Evolutionary conservation across 53 echinoderm and acorn worm species (phyloP), one percentile per base, ranked within the genome.

Genomic region (Antedon mediterranea): DNA sequence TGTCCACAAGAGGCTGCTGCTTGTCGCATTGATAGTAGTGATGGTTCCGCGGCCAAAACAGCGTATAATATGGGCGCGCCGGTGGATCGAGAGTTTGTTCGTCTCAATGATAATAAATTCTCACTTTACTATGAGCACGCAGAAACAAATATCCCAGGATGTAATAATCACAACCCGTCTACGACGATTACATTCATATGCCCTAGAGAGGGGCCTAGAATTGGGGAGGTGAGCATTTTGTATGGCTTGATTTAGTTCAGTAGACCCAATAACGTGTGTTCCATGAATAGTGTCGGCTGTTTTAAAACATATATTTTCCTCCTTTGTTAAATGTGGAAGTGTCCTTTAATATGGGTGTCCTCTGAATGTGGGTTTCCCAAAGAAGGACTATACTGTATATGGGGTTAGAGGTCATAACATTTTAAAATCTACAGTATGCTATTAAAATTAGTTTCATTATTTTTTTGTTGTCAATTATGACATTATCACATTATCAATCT

Each of bases 181-280:
- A 84, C 87, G 13, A 97, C 84, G 27, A 85, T 97, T 72, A 79
- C 81, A 32, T 97, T 97, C 79, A 84, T 89, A 6, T 97, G 97
- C 75, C 97, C 97, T 0, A 71, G 86, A 76, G 97, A 92, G 34
- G 86, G 81, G 9, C 92, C 89, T 23, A 73, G 91, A 34, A 80
- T 83, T 28, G 79, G 84, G 34, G 90, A 83, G 82, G 97, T 97
- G 82, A 91, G 94, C 82, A 26, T n/a, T n/a, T n/a, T n/a, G n/a
- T n/a, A n/a, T n/a, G n/a, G n/a, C n/a, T n/a, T n/a, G n/a, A n/a
- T n/a, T n/a, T n/a, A n/a, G n/a, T n/a, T n/a, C n/a, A n/a, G n/a
- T n/a, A n/a, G n/a, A n/a, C n/a, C n/a, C n/a, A n/a, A n/a, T n/a
- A n/a, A n/a, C n/a, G n/a, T n/a, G n/a, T n/a, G n/a, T n/a, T n/a